Evolutionary conservation across 2,113 vertebrate species (phyloP), one percentile per base, ranked within the genome.

Genomic region (Gasterosteus nipponicus): DNA sequence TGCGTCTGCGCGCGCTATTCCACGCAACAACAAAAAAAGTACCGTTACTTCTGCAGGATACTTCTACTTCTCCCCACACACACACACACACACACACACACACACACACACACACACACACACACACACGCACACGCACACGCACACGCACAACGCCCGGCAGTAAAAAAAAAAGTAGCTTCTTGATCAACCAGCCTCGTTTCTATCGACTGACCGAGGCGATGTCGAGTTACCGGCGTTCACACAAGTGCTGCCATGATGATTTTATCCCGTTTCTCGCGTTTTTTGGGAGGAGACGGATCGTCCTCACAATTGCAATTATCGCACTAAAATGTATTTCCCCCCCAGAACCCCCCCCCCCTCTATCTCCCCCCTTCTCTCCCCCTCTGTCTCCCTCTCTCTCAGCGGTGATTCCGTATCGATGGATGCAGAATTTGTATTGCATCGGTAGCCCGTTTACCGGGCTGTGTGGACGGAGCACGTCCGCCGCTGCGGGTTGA

Each of bases 401-500:
- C 46, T 22, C 62, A 51, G 77, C 58, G 26, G 56, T 60, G 71
- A 58, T 70, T 64, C 57, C 69, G 64, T 14, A 68, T 73, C 47
- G 85, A 76, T 73, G 81, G 71, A 77, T 83, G 85, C 85, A 82
- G 79, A 49, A 60, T 85, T 67, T 78, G 53, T 73, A 60, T 80
- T 78, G 79, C 81, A 67, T 87, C 79, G 74, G 73, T 56, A 62
- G 51, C 51, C n/a, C 1, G 22, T 22, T 26, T 26, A 81, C 77
- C 15, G 31, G 65, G 80, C 58, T 87, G 75, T 87, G 75, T 7
- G 77, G 80, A 86, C 82, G 62, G 79, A 80, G 77, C 85, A 88
- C 87, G 89, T 91, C 89, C 86, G 35, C 80, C 69, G 82, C 82
- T 83, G 87, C 85, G 77, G 22, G 81, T 79, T 66, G 75, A 81